phyloP scores from a whole-genome alignment of 1,140 invertebrate genomes.

The Ladona fulva region DNA sequence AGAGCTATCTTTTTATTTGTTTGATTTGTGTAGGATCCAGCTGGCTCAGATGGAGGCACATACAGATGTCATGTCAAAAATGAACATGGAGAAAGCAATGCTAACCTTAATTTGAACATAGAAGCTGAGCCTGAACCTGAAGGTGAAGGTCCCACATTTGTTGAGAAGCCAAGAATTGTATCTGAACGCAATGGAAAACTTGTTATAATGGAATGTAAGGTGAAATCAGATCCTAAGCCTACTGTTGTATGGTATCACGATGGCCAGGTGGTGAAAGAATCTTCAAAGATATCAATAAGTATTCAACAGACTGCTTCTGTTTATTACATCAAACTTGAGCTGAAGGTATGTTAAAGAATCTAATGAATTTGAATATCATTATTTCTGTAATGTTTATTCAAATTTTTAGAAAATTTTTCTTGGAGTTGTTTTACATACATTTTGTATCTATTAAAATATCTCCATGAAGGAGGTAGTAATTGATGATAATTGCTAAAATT shows the following conservation, averaged over 20 bases:
- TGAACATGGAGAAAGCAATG: conserved; percentile 94
- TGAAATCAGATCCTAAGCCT: conserved; percentile 88
- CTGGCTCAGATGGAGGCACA: conserved; percentile 87
- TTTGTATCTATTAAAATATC: too few relatives aligned
- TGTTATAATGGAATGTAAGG: conserved; percentile 95
- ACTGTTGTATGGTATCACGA: conserved; percentile 88
- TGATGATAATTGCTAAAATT: too few relatives aligned
- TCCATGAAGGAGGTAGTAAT: too few relatives aligned
- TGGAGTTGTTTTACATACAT: too few relatives aligned
- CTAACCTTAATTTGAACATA: conserved; percentile 96
- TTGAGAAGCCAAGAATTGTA: conserved; percentile 91
- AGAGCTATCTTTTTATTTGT: too few relatives aligned
- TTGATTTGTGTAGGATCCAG: conserved; percentile 66
- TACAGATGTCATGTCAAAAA: conserved; percentile 97
- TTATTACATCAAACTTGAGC: conserved; percentile 81
- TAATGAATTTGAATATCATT: too few relatives aligned
- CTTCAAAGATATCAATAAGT: conserved; percentile 62
- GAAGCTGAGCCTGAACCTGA: conserved; percentile 86
- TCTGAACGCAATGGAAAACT: conserved; percentile 92
- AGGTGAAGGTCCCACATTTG: conserved; percentile 93
- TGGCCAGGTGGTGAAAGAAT: conserved; percentile 65
- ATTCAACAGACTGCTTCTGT: conserved; percentile 71
- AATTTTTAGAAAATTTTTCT: too few relatives aligned
- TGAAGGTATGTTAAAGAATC: conserved; percentile 48
- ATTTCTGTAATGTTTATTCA: too few relatives aligned